These are phyloP conservation scores for Mactromeris polynyma DNA, from an alignment of 2,888 invertebrate genomes.

Conservation along the genomic window DNA sequence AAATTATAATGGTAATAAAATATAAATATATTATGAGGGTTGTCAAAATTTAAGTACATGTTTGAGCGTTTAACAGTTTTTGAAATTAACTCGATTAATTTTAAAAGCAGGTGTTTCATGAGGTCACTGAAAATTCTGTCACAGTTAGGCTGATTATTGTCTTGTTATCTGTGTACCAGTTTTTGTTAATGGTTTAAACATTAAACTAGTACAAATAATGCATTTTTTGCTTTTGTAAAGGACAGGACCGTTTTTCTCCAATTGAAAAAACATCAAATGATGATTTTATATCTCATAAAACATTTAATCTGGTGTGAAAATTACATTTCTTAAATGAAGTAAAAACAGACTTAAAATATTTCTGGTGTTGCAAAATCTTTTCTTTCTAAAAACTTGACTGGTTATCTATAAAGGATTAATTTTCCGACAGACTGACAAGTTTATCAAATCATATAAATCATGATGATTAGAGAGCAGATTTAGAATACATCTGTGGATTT, in stretches of 20 bases:
- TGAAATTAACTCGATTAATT: not conserved
- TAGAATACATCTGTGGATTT: not conserved
- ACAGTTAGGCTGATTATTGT: not conserved
- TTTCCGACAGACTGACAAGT: conserved; percentile 30
- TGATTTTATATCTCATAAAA: not conserved
- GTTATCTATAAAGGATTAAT: not conserved
- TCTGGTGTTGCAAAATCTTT: not conserved
- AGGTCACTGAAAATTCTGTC: not conserved
- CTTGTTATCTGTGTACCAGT: not conserved
- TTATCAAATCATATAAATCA: conserved; percentile 41
- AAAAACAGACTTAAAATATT: not conserved
- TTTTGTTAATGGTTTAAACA: no score
- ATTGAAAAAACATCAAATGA: not conserved
- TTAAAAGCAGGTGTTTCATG: not conserved
- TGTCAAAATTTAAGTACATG: not conserved
- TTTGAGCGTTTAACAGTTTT: not conserved
- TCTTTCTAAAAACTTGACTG: not conserved
- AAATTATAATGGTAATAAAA: not conserved
- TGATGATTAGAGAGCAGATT: conserved; percentile 1
- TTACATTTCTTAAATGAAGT: conserved; percentile 3
- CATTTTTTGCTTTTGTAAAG: not conserved
- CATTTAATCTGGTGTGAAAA: not conserved
- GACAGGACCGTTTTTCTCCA: not conserved
- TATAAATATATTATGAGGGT: not conserved
- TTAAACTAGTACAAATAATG: not conserved